A percentile compares a stretch with the other conserved stretches of the same genome.
Evolutionary conservation across 2,888 invertebrate genomes (phyloP).

Genomic region (Sarcophaga variegata): DNA sequence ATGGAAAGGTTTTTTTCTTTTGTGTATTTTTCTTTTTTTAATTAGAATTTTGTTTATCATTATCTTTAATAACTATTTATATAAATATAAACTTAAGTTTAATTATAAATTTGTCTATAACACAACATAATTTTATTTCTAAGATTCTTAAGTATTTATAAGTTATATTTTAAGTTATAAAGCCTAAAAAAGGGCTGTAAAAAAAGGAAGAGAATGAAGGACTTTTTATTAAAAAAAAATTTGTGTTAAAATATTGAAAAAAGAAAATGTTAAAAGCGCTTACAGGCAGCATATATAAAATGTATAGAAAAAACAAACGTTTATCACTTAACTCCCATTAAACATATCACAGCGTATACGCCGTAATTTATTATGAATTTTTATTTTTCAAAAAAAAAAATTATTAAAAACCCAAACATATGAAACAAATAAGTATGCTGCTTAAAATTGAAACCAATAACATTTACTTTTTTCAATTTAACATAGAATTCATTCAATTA

Average conservation of each 20-base stretch:
- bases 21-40: constrained; percentile 33
- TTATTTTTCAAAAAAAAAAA: constrained; percentile 5
- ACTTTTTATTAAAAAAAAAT: constrained; percentile 71
- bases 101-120: constrained; percentile 19
- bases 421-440: not conserved
- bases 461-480: constrained; percentile 30
- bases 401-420: not conserved
- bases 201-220: constrained; percentile 78
- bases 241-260: constrained; percentile 63
- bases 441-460: not conserved
- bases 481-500: constrained; percentile 37
- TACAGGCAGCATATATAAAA: constrained; percentile 32
- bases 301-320: too few relatives aligned
- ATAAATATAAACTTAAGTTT: constrained; percentile 35
- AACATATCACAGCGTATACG: constrained; percentile 77
- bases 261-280: constrained; percentile 57
- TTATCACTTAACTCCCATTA: constrained; percentile 25
- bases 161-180: constrained; percentile 52
- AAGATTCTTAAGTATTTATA: constrained; percentile 34
- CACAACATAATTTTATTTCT: constrained; percentile 23
- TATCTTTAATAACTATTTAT: constrained; percentile 44
- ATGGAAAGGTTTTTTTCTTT: constrained; percentile 52
- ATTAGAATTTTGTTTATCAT: constrained; percentile 35
- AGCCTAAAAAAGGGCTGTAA: constrained; percentile 49
- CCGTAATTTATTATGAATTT: constrained; percentile 46